Evolutionary conservation across 2,888 invertebrate genomes (phyloP), one percentile per base, ranked within the genome.

Genomic region (Ormia ochracea): DNA sequence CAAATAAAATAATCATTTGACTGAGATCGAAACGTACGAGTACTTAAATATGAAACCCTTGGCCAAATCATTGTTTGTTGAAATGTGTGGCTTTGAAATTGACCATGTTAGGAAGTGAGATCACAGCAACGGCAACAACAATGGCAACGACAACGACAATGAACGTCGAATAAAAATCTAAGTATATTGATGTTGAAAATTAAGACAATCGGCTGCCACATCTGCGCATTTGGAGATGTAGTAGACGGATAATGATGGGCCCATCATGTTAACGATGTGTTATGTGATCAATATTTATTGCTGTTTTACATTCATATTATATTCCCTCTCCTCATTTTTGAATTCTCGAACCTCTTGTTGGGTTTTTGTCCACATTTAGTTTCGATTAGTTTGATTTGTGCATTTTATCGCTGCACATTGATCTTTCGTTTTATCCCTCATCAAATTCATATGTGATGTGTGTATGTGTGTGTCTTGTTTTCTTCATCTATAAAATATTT

Each of bases 351-450:
- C 48, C 59, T 58, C 68, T 63, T 72, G 19, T 58, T 54, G 12
- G 21, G 41, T 72, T 41, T 38, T 56, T 66, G 63, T 70, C 63
- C 14, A 56, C 78, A 73, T 80, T 80, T 76, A 73, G 72, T 28
- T 76, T 73, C 80, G 80, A 80, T 76, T 80, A 76, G 76, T 80
- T 80, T 73, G 72, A 76, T 73, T 76, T 76, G 72, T 73, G 82
- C 82, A 82, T 73, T 83, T 87, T 87, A 87, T 87, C 87, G 84
- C 82, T 74, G 73, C 77, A 84, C 86, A 88, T 87, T 87, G 86
- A 87, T 87, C 87, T 84, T 81, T 21, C 17, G 58, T 74, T 74
- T 78, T 74, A 72, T 78, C 74, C 72, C 78, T 69, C 59, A 68
- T 68, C 66, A 72, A 61, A 61, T 63, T 61, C 58, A 74, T 74